Evolutionary conservation across 2,797 vertebrate genomes (phyloP).

Genomic region (Chloroceryle amazona): DNA sequence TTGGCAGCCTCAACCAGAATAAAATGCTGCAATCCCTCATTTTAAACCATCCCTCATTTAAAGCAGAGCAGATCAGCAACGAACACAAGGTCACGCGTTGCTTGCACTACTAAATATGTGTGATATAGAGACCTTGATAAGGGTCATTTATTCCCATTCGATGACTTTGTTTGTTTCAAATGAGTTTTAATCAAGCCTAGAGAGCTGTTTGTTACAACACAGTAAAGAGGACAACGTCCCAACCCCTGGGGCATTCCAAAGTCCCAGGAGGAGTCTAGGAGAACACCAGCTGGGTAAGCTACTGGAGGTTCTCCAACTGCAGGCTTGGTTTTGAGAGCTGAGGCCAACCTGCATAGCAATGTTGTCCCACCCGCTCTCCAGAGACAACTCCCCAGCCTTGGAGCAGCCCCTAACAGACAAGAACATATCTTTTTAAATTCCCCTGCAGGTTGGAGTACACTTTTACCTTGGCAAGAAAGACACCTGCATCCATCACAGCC

Average conservation of each 20-base stretch:
- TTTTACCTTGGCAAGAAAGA: conserved; percentile 86
- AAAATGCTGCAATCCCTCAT: neutral
- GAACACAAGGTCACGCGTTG: accelerated
- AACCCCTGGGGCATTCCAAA: accelerated
- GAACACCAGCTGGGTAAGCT: neutral
- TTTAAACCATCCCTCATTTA: neutral
- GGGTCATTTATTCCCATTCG: neutral
- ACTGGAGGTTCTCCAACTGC: neutral
- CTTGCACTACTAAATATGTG: neutral
- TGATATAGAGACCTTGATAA: neutral
- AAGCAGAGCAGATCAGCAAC: neutral
- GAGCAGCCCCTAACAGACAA: neutral
- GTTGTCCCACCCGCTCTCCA: neutral
- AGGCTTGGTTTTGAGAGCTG: neutral
- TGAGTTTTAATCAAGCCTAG: neutral
- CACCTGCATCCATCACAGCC: conserved; percentile 86
- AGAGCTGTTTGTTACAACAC: neutral
- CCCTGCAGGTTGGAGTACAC: neutral
- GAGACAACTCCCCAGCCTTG: neutral
- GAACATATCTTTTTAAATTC: neutral
- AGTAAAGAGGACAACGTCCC: neutral
- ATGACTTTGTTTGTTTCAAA: neutral
- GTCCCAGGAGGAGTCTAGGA: neutral
- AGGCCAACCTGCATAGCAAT: neutral
- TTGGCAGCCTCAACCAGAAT: neutral